Conservation (phyloP, 2,888 invertebrate genomes). For the Dolichopus griseipennis region DNA sequence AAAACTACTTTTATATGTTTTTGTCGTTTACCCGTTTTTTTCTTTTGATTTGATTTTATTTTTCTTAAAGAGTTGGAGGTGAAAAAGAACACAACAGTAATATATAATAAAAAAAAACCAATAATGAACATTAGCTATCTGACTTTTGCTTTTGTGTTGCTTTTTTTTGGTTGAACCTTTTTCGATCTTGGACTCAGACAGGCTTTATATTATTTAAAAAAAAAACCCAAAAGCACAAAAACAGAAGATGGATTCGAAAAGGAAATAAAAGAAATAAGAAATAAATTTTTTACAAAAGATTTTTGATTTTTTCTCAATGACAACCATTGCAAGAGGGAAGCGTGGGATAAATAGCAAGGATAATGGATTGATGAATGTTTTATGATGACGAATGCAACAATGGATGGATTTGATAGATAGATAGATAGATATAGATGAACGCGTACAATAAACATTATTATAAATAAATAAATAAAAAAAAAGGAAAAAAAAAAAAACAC, state of each 20-base stretch:
- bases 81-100: no score
- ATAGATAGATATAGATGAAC: background rate
- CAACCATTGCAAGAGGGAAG: no score
- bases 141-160: background rate
- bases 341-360: background rate
- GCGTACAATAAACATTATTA: background rate
- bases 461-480: no score
- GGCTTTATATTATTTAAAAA: background rate
- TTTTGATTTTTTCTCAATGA: no score
- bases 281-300: no score
- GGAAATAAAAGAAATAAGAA: background rate
- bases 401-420: no score
- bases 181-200: background rate
- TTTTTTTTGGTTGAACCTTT: no score
- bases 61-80: no score
- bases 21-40: no score
- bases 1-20: no score
- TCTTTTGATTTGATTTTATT: no score
- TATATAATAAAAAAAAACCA: background rate
- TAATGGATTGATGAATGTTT: slow-evolving; percentile 1
- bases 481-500: no score
- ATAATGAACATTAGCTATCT: background rate
- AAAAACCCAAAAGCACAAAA: background rate
- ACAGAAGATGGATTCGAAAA: background rate
- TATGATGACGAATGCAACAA: background rate